Base-by-base conservation (phyloP, 2,113 vertebrate genomes). In the Myodes glareolus region DNA sequence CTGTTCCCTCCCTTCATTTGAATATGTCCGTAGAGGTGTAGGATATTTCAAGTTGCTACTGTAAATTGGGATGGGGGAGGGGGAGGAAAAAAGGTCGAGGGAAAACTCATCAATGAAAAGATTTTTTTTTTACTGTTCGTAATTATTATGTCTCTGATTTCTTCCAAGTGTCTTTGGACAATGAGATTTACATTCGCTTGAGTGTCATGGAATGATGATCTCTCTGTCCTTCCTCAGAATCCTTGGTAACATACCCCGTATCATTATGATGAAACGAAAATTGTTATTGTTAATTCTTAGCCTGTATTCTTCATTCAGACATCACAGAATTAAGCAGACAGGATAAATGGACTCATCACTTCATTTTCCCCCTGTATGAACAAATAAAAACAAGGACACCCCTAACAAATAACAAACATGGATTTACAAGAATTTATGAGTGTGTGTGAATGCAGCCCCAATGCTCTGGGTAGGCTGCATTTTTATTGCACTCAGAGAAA, bases 311-410 rank as follows among this genome's bases (percentile, higher is more conserved):
- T 98, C 50, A 92, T 61, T 96, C 97, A 73, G 72, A 93, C 95
- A 52, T 87, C 78, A 80, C 76, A 97, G 93, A 92, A 97, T 90
- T 45, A 33, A 91, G 91, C 77, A 95, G 92, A 94, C 11, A 95
- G 63, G 72, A 55, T 81, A 95, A 97, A 52, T 67, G 50, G 89
- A 23, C 94, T 98, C 84, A 88, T 82, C 39, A 65, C 27, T 85
- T 65, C 16, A 5, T 29, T 82, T 14, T 29, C 98, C 19, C 98
- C 98, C 98, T 98, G 92, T 98, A 97, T 97, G 96, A 94, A 39
- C 94, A 97, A 98, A 95, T 98, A 98, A 98, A 97, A 98, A 97
- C 81, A 97, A 99, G 98, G 98, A 98, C 52, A 10, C 96, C 98
- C 92, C 96, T 96, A 96, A 92, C 90, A 96, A 81, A 84, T 91